Evolutionary conservation across 2,113 vertebrate genomes (phyloP).

Genomic region (Anhinga rufa): DNA sequence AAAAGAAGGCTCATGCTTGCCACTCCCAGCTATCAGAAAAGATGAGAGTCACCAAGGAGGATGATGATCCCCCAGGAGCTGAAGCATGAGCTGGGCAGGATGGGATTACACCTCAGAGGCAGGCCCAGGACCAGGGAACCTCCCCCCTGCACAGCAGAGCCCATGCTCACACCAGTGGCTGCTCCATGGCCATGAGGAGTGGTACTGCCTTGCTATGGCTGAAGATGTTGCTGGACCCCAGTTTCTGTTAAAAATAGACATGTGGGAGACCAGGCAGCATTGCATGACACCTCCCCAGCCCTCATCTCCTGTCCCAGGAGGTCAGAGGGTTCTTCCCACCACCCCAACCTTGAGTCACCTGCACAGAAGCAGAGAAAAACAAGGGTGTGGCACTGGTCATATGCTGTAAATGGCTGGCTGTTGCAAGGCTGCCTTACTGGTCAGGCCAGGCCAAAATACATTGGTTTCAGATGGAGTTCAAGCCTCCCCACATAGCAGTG

Average conservation of each 20-base stretch:
- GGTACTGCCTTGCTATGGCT: not conserved
- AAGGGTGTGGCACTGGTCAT: not conserved
- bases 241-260: not conserved
- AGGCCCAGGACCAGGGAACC: not conserved
- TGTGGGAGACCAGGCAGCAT: not conserved
- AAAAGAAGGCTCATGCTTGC: not conserved
- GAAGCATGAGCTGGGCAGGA: not conserved
- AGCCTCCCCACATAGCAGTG: not conserved
- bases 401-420: not conserved
- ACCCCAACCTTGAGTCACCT: not conserved
- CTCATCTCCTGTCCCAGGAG: not conserved
- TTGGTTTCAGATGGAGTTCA: not conserved
- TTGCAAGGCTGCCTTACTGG: not conserved
- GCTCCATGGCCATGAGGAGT: accelerated
- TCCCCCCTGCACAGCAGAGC: not conserved
- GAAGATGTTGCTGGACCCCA: not conserved
- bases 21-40: not conserved
- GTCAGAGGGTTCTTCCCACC: not conserved
- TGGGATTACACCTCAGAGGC: not conserved
- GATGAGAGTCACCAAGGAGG: not conserved
- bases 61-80: not conserved
- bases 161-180: not conserved
- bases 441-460: not conserved
- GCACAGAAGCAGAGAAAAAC: not conserved
- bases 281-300: not conserved